Evolutionary conservation across 2,797 vertebrate species (phyloP), one percentile per base, ranked within the genome.

Genomic region (Poecilia velifera): DNA sequence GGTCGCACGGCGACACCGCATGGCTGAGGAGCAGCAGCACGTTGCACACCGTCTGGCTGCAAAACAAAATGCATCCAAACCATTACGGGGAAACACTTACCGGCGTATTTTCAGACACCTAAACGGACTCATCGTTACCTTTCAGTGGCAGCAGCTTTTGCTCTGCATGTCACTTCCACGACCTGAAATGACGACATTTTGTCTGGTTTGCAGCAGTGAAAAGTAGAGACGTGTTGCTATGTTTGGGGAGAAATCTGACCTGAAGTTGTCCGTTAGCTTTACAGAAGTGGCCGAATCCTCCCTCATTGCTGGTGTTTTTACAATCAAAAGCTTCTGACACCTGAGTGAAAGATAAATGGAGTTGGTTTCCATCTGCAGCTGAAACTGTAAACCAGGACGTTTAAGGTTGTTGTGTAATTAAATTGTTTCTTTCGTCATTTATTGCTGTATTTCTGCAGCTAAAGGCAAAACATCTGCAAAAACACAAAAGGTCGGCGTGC

Each of bases 11-110:
- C 25, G 90, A 85, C 25, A 85, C 72, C 0, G 87, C 53, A 7
- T 4, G 59, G 5, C 70, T 86, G 73, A 94, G 84, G 85, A 79
- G 72, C 87, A 95, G 51, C 82, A 93, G 16, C 77, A 94, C 87
- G 20, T 62, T 66, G 74, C 95, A 96, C 53, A 41, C 79, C 0
- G 84, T 88, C 6, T 59, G 31, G 2, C 94, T 95, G 87, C 0
- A 87, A 79, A 74, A 49, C 46, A 68, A 68, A 62, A 31, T 3
- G 16, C 0, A 13, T 47, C 76, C 70, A 78, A 57, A 36, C 1
- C 5, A 78, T 8, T 0, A 68, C 76, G 53, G 81, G 66, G 3
- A 49, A 1, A 16, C 6, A 31, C 3, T 3, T 41, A 31, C 36
- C 22, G 3, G 70, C 45, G 0, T 10, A 39, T 14, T 20, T 28